These are phyloP conservation scores for Artemia sinica DNA, from an alignment of 2,888 invertebrate species.

Conservation along the genomic window DNA sequence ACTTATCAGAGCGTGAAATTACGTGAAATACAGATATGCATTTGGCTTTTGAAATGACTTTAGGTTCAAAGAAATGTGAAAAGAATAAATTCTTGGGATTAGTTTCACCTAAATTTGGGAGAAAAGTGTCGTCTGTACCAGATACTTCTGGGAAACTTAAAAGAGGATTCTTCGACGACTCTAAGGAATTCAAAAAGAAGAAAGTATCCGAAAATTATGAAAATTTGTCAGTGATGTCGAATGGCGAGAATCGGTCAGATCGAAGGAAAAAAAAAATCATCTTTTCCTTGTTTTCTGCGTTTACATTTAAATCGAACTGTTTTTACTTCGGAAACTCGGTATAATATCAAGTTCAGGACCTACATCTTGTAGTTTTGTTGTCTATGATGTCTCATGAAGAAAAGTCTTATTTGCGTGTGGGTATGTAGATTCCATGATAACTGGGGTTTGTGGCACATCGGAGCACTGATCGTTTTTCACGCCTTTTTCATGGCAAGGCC, in stretches of 20 bases:
- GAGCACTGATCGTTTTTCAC: too few relatives aligned
- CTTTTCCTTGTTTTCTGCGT: too few relatives aligned
- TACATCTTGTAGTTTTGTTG: too few relatives aligned
- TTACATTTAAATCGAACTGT: too few relatives aligned
- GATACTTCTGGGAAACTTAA: constrained; percentile 1
- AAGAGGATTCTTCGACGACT: neutral
- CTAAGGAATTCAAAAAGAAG: neutral
- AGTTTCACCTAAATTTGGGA: constrained; percentile 20
- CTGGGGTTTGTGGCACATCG: too few relatives aligned
- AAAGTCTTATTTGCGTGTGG: too few relatives aligned
- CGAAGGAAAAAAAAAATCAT: too few relatives aligned
- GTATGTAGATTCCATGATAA: too few relatives aligned
- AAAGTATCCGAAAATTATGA: neutral
- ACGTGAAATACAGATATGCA: constrained; percentile 29
- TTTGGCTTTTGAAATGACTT: constrained; percentile 41
- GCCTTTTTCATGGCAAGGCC: too few relatives aligned
- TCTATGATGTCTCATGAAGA: too few relatives aligned
- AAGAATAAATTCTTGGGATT: constrained; percentile 16
- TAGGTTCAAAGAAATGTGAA: constrained; percentile 31
- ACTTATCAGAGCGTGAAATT: constrained; percentile 40
- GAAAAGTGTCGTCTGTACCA: constrained; percentile 18
- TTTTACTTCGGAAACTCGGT: too few relatives aligned
- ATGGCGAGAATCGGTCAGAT: neutral
- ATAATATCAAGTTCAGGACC: too few relatives aligned
- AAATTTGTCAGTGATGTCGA: neutral